phyloP scores from a whole-genome alignment of 2,113 vertebrate genomes.

The Rana temporaria region DNA sequence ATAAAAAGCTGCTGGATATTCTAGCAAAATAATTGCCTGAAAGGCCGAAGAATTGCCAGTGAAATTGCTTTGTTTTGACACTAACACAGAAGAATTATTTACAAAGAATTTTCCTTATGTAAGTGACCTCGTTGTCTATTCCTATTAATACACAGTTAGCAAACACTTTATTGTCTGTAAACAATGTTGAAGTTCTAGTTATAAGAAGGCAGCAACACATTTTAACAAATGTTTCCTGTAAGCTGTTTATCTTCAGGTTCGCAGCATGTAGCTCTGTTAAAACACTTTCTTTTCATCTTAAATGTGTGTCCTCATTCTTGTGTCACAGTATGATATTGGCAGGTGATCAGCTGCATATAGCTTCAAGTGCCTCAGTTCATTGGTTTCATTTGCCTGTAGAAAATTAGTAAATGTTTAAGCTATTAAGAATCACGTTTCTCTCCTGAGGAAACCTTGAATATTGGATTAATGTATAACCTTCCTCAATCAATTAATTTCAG shows the following conservation, averaged over 20 bases:
- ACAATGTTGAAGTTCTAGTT: background rate
- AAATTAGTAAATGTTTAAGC: constrained; percentile 8
- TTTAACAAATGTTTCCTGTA: background rate
- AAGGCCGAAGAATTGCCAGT: background rate
- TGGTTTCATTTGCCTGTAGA: constrained; percentile 3
- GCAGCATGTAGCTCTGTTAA: constrained; percentile 19
- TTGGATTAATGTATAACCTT: background rate
- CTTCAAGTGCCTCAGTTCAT: background rate
- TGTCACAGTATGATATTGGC: constrained; percentile 3
- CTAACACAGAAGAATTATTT: constrained; percentile 3
- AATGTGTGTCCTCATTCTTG: background rate
- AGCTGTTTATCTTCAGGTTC: background rate
- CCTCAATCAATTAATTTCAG: background rate
- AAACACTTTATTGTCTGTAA: background rate
- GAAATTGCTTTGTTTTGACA: constrained; percentile 12
- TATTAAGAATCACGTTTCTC: constrained; percentile 8
- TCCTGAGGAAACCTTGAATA: background rate
- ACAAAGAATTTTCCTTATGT: constrained; percentile 17
- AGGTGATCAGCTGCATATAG: background rate
- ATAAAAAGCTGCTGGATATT: too few relatives aligned
- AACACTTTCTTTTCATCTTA: background rate
- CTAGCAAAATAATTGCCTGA: background rate
- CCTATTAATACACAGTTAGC: background rate
- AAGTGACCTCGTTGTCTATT: constrained; percentile 43
- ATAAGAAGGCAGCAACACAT: background rate